Evolutionary conservation across 2,888 invertebrate species (phyloP), one percentile per base, ranked within the genome.

Genomic region (Eupithecia dodoneata): DNA sequence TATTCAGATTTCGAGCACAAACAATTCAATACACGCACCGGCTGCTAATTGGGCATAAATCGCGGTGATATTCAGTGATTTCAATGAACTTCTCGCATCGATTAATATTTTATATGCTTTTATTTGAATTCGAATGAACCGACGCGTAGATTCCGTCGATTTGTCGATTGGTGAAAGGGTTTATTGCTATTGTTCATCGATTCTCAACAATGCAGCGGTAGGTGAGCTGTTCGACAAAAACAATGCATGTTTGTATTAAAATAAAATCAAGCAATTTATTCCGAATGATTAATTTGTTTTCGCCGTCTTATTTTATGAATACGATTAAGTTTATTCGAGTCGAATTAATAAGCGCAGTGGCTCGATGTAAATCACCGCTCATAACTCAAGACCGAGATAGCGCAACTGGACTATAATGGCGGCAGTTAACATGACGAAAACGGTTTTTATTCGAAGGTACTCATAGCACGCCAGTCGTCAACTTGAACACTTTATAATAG

Each of bases 21-120:
- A 94, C 94, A 95, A 95, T 95, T 94, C 94, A 94, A 94, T 95
- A 94, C 94, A 94, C 93, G 92, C 93, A 93, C 89, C 88, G 89
- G 85, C 91, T 90, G 91, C 93, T 94, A 94, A 95, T 94, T 95
- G 94, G 93, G 91, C 89, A 93, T 94, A 94, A 94, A 93, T 94
- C 90, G 92, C 89, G 87, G 89, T 92, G 91, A 94, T 93, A 94
- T 93, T 94, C 90, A 94, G 94, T 93, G 92, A 93, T 91, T 70
- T 70, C 70, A 70, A 70, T 70, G 30, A 70, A 47, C 89, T 88
- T 88, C 92, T 91, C 91, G 91, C 90, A 91, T 93, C 93, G 92
- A 93, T 94, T 93, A 91, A 91, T 92, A 91, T 91, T 91, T 91
- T 88, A 87, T 90, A 89, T 92, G 90, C 91, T 90, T 59, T 92